phyloP scores from a whole-genome alignment of 2,797 vertebrate species.

The Sebastes goodei region DNA sequence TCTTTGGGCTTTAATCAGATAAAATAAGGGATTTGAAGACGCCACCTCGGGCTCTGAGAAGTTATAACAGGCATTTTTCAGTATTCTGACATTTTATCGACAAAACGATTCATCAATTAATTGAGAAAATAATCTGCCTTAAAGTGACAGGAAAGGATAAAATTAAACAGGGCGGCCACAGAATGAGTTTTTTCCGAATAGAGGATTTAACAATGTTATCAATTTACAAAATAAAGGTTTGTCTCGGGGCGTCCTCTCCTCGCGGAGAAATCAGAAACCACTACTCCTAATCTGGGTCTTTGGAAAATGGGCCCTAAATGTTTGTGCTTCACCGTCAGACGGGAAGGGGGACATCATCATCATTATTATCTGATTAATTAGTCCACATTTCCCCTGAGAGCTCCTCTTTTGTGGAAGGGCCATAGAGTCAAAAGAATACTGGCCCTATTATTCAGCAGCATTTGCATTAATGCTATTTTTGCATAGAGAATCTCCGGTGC shows the following conservation, averaged over 20 bases:
- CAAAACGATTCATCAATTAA: not conserved
- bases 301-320: slow-evolving; percentile 55
- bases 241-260: slow-evolving; percentile 48
- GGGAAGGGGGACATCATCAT: slow-evolving; percentile 72
- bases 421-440: slow-evolving; percentile 77
- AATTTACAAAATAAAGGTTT: slow-evolving; percentile 29
- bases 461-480: slow-evolving; percentile 81
- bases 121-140: not conserved
- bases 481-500: slow-evolving; percentile 55
- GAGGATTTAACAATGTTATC: not conserved
- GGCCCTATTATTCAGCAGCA: slow-evolving; percentile 73
- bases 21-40: not conserved
- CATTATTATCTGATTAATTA: slow-evolving; percentile 85
- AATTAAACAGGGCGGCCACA: not conserved
- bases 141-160: not conserved
- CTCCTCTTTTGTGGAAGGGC: slow-evolving; percentile 64
- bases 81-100: slow-evolving; percentile 1
- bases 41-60: not conserved
- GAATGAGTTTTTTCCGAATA: not conserved
- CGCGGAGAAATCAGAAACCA: not conserved
- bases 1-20: not conserved
- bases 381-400: slow-evolving; percentile 71
- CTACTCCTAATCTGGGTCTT: slow-evolving; percentile 29
- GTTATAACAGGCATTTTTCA: not conserved
- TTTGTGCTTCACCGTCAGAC: slow-evolving; percentile 59